phyloP scores from a whole-genome alignment of 1,140 invertebrate genomes.

The Rhyacophila brunnea region DNA sequence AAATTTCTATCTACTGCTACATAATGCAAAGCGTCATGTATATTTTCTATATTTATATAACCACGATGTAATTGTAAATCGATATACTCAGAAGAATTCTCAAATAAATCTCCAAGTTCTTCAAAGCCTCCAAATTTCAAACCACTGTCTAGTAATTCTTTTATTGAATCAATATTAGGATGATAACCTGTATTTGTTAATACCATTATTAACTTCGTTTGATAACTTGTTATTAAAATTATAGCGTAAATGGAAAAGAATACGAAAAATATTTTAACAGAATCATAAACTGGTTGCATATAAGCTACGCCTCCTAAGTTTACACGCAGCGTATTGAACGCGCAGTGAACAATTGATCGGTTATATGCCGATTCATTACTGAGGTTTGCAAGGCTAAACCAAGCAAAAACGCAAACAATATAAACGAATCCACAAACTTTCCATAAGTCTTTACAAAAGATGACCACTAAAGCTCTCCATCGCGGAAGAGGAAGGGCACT shows the following conservation, averaged over 20 bases:
- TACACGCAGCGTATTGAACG: conserved; percentile 49
- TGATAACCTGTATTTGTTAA: conserved; percentile 52
- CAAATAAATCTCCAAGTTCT: conserved; percentile 53
- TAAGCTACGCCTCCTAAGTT: conserved; percentile 47
- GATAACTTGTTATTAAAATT: conserved; percentile 52
- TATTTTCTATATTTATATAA: conserved; percentile 44
- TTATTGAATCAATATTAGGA: conserved; percentile 49
- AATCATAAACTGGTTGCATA: conserved; percentile 44
- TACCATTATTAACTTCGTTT: conserved; percentile 54
- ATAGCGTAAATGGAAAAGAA: conserved; percentile 52
- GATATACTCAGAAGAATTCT: conserved; percentile 45
- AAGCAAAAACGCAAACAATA: conserved; percentile 44
- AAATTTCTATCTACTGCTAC: conserved; percentile 47
- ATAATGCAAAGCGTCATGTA: conserved; percentile 43
- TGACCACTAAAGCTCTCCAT: conserved; percentile 50
- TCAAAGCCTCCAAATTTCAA: conserved; percentile 50
- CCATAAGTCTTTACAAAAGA: conserved; percentile 51
- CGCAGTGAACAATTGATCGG: conserved; percentile 43
- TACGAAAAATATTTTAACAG: conserved; percentile 53
- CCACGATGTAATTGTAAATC: conserved; percentile 45
- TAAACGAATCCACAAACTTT: conserved; percentile 41
- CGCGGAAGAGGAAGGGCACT: conserved; percentile 43
- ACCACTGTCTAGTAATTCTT: conserved; percentile 47
- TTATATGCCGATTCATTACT: conserved; percentile 46
- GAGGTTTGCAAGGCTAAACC: conserved; percentile 46